Evolutionary conservation across 92 coral and sea anemone genomes (phyloP), one percentile per base, ranked within the genome.

Genomic region (Epizoanthus scotinus): DNA sequence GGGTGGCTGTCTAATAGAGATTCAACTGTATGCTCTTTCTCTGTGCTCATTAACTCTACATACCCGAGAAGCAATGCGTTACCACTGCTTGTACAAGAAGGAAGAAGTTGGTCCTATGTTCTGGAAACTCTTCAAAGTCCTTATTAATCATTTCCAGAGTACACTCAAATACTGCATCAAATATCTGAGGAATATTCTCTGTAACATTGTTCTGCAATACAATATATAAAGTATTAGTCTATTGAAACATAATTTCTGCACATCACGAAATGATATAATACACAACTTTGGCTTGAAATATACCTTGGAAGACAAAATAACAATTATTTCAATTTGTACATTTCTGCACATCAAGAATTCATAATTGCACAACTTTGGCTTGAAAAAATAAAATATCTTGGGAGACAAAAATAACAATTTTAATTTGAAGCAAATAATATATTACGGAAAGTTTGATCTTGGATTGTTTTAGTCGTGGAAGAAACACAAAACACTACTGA

Each of bases 91-190:
- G 95, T 49, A 95, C 86, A 29, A 95, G 96, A 27, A 95, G 87
- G 82, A 95, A 95, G 89, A 95, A 95, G 87, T 95, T 93, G 57
- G 99, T 93, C 86, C 99, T 87, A 78, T 95, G 99, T 69, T 95
- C 99, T 13, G 99, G 99, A 79, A 90, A 93, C 78, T 95, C 98
- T 55, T 95, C 99, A 87, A 95, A 93, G 82, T 95, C 94, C 94
- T 95, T 95, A 71, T 95, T 95, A 81, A 95, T 95, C 99, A 95
- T 95, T 64, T 95, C 92, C 70, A 95, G 81, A 4, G 99, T 95
- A 84, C 99, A 95, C 61, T 94, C 99, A 85, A 95, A 95, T 44
- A 95, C 98, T 3, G 99, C 99, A 86, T 95, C 99, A 80, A 95
- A 92, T 22, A 95, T 95, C 71, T 91, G 86, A 50, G 99, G 99